Evolutionary conservation across 2,888 invertebrate species (phyloP).

Genomic region (Ormyrus thymus): DNA sequence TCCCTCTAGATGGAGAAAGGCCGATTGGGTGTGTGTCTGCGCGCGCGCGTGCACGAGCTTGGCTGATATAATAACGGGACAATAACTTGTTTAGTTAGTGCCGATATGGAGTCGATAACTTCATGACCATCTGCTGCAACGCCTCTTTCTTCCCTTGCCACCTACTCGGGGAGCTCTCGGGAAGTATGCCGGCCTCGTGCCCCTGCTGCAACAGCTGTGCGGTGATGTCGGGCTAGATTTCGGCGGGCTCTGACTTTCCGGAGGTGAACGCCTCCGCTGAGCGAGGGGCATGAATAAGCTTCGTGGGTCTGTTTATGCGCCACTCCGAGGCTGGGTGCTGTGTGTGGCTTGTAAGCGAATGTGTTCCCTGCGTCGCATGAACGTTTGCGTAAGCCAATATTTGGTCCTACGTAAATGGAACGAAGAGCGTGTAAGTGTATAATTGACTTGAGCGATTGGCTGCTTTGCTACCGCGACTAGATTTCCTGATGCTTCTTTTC

Average conservation of each 20-base stretch:
- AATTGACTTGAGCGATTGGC: slow-evolving; percentile 6
- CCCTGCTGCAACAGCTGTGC: slow-evolving; percentile 28
- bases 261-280: too few relatives aligned
- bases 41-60: slow-evolving; percentile 45
- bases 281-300: too few relatives aligned
- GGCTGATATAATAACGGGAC: slow-evolving; percentile 67
- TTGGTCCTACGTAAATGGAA: neutral
- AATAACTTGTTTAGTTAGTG: slow-evolving; percentile 70
- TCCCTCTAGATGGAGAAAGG: slow-evolving; percentile 12
- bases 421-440: slow-evolving; percentile 7
- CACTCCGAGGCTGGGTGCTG: neutral
- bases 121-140: slow-evolving; percentile 66
- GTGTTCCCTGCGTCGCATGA: neutral
- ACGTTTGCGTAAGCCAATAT: slow-evolving; percentile 25
- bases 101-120: slow-evolving; percentile 70
- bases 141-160: slow-evolving; percentile 36
- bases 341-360: slow-evolving; percentile 21
- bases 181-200: neutral
- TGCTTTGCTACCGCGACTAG: neutral
- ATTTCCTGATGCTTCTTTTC: too few relatives aligned
- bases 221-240: neutral
- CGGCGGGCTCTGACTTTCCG: slow-evolving; percentile 2
- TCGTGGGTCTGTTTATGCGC: too few relatives aligned
- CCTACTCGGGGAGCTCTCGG: neutral
- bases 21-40: neutral